Base-by-base conservation (phyloP, 2,797 vertebrate genomes). In the Eulemur rubriventer region DNA sequence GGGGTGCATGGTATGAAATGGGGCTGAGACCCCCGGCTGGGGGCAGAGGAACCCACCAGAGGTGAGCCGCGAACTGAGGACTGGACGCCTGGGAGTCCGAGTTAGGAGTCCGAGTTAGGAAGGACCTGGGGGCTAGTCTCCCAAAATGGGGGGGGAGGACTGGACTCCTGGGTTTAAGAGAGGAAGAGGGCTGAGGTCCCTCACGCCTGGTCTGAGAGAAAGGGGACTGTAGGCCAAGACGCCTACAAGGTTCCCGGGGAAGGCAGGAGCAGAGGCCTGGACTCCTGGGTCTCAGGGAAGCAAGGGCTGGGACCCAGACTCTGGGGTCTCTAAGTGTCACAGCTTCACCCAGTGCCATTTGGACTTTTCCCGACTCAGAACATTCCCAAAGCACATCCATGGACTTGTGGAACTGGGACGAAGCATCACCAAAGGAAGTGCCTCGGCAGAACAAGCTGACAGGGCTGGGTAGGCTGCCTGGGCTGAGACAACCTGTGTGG, bases 151-250 rank as follows among this genome's bases (percentile, higher is more conserved):
- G 7, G 7, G 43, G 43, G 43, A 43, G 43, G 46, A 99, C 99
- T 41, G 69, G 55, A 79, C 67, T 87, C 38, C 46, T 28, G 63
- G 57, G n/a, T 55, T 41, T 67, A n/a, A 83, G 75, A 48, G 30
- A 75, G 46, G 50, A 14, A 30, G 0, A 99, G 99, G 78, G 99
- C 99, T 92, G 99, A 99, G 5, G 98, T 99, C 99, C 99, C 99
- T 33, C 99, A 99, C 94, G 99, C 98, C 0, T 99, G 99, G 91
- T 99, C 99, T 99, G 98, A 38, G 46, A 43, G 72, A 16, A 91
- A 86, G 46, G 38, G 43, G 11, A 55, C n/a, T 33, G 38, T 67
- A 22, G 0, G 38, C 13, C 73, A 67, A 61, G 70, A 35, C 24
- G 20, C 43, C n/a, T 26, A 17, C 41, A 22, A 63, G 86, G 33